Percentiles rank a stretch among this genome's conserved stretches.
phyloP scores from a whole-genome alignment of 2,113 vertebrate species.

The Aspidoscelis tigris region DNA sequence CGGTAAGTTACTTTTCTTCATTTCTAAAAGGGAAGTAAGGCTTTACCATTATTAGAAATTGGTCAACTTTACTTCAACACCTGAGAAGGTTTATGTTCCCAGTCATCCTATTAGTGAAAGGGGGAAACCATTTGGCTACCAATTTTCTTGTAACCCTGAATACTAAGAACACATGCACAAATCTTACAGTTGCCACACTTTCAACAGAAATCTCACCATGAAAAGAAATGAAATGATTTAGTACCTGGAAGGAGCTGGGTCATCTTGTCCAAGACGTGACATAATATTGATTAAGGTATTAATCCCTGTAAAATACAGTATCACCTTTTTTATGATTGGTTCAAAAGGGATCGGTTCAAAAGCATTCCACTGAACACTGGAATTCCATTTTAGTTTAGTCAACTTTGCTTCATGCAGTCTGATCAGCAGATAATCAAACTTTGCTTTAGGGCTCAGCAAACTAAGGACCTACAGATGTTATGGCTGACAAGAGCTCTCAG shows the following conservation, averaged over 20 bases:
- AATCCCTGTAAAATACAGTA: constrained; percentile 83
- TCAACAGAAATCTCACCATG: background rate
- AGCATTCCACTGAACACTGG: background rate
- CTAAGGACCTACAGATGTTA: too few relatives aligned
- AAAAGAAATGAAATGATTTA: background rate
- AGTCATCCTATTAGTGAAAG: background rate
- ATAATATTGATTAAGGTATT: constrained; percentile 99
- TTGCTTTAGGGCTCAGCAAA: background rate
- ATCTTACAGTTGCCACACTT: too few relatives aligned
- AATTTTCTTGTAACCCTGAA: background rate
- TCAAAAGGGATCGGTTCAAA: background rate
- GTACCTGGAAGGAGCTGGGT: constrained; percentile 97
- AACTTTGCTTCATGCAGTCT: background rate
- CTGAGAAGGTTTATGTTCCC: background rate
- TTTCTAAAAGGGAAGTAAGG: too few relatives aligned
- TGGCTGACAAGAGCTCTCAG: too few relatives aligned
- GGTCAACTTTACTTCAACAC: background rate
- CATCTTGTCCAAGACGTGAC: constrained; percentile 98
- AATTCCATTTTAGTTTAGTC: background rate
- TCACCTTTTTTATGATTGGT: background rate
- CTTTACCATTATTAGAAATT: background rate
- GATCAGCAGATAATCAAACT: background rate
- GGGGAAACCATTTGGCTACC: background rate
- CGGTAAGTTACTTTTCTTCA: background rate
- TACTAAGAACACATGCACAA: background rate